Percentiles rank a stretch among this genome's conserved stretches.
These are phyloP conservation scores for Silurus glanis DNA, from an alignment of 2,113 vertebrate species.

Conservation along the genomic window DNA sequence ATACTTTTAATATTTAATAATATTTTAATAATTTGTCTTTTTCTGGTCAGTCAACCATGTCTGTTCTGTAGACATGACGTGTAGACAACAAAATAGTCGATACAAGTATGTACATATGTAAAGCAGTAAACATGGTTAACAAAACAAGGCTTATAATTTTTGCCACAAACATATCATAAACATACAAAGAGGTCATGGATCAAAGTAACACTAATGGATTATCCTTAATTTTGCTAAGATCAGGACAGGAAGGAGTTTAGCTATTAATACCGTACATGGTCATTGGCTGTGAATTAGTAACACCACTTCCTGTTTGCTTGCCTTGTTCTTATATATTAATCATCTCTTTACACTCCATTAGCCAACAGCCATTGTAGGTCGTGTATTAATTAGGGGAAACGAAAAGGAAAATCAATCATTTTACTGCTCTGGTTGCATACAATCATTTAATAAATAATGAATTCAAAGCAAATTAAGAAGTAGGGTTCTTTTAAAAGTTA, in stretches of 20 bases:
- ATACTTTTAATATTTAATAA: no score
- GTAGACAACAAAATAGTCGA: not conserved
- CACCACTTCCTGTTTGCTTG: conserved; percentile 38
- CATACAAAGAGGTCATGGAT: not conserved
- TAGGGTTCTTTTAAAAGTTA: not conserved
- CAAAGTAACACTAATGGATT: not conserved
- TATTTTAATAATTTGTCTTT: no score
- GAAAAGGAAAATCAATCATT: not conserved
- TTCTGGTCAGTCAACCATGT: not conserved
- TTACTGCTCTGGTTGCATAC: no score
- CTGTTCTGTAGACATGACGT: not conserved
- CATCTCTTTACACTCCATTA: conserved; percentile 18
- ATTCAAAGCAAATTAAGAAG: not conserved
- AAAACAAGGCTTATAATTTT: not conserved
- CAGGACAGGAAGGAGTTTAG: conserved; percentile 2
- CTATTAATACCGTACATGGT: not conserved
- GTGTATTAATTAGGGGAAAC: conserved; percentile 5
- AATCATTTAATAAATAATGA: conserved; percentile 9
- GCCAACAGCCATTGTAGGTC: not conserved
- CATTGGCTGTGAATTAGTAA: conserved; percentile 43
- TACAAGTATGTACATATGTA: not conserved
- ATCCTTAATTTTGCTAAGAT: not conserved
- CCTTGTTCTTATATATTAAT: conserved; percentile 9
- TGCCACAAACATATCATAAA: not conserved
- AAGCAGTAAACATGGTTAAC: not conserved